phyloP scores from a whole-genome alignment of 2,113 vertebrate species.

The Sinocyclocheilus rhinocerous region DNA sequence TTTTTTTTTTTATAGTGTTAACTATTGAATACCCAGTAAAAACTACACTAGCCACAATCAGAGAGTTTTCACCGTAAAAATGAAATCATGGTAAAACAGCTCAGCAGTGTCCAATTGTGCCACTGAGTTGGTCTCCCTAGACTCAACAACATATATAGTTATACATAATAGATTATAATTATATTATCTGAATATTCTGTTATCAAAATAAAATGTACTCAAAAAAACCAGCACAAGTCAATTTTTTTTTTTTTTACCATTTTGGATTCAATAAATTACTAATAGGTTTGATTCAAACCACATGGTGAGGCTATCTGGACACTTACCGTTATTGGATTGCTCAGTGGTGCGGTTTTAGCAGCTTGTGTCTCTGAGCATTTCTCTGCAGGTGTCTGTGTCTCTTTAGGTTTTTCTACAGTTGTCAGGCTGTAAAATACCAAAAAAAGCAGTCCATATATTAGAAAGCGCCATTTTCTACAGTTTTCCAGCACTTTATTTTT shows the following conservation, averaged over 20 bases:
- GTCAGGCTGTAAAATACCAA: slow-evolving; percentile 3
- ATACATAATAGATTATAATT: background rate
- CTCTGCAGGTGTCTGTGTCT: slow-evolving; percentile 41
- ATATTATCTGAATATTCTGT: background rate
- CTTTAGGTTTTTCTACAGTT: slow-evolving; percentile 50
- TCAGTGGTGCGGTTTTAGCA: slow-evolving; percentile 27
- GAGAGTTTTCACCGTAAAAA: background rate
- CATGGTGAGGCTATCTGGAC: background rate
- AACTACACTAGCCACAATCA: no score
- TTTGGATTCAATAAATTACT: background rate
- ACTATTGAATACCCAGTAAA: no score
- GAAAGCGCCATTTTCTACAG: background rate
- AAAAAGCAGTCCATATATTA: background rate
- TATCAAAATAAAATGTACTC: background rate
- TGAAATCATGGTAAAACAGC: background rate
- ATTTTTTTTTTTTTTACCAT: background rate
- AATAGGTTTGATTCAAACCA: background rate
- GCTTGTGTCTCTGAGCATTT: background rate
- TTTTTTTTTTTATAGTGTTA: no score
- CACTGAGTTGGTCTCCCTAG: background rate
- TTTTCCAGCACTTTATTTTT: background rate
- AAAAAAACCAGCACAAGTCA: background rate
- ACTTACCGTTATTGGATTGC: slow-evolving; percentile 41
- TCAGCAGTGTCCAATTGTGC: background rate
- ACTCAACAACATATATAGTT: background rate